Conservation (phyloP, 2,888 invertebrate species). For the Calliphora vomitoria region DNA sequence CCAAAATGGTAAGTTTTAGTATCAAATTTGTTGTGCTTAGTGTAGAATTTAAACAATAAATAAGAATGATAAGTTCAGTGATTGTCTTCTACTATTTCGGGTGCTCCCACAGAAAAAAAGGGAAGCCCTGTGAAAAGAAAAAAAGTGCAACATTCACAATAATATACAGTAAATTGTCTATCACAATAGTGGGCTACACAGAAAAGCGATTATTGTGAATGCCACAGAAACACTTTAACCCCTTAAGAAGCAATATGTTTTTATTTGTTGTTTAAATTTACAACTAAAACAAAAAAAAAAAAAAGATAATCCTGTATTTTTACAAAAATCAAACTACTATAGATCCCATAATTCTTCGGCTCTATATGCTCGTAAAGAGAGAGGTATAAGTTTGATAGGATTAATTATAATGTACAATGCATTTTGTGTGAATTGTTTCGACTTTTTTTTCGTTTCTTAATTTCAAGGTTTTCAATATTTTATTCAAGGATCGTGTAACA, state of each 20-base stretch:
- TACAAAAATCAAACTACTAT: slow-evolving; percentile 6
- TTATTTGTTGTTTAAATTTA: slow-evolving; percentile 60
- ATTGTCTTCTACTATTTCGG: slow-evolving; percentile 54
- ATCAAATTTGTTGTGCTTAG: slow-evolving; percentile 40
- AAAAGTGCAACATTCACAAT: slow-evolving; percentile 62
- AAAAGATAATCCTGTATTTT: not conserved
- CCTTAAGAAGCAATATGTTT: not conserved
- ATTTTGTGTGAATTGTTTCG: slow-evolving; percentile 78
- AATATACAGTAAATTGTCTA: not conserved
- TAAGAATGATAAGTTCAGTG: slow-evolving; percentile 41
- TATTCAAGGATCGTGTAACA: slow-evolving; percentile 83
- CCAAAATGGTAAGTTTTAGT: slow-evolving; percentile 65
- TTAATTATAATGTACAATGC: slow-evolving; percentile 58
- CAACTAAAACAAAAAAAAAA: not conserved
- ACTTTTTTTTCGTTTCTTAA: slow-evolving; percentile 76
- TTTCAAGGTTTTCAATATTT: slow-evolving; percentile 80
- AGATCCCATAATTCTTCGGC: not conserved
- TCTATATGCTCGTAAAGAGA: not conserved
- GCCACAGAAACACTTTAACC: slow-evolving; percentile 33
- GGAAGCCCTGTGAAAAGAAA: slow-evolving; percentile 58
- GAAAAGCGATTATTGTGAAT: slow-evolving; percentile 35
- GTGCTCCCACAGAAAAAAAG: slow-evolving; percentile 64
- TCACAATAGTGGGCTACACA: slow-evolving; percentile 20
- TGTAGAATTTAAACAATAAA: slow-evolving; percentile 68
- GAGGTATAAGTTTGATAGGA: slow-evolving; percentile 41